Conservation (phyloP, 2,113 vertebrate species). For the Jacana jacana region DNA sequence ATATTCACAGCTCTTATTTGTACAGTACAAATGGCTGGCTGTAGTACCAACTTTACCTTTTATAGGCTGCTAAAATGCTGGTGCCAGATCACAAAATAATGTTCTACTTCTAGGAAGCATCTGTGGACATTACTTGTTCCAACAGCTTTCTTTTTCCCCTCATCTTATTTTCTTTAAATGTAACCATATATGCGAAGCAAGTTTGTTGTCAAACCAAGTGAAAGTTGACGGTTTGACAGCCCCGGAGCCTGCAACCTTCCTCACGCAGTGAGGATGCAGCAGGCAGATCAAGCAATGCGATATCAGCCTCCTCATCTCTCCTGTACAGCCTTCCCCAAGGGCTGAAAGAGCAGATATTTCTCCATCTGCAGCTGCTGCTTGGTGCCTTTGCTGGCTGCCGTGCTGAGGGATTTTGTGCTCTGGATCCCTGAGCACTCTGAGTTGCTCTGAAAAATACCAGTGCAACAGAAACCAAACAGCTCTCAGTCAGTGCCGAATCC, state of each 20-base stretch:
- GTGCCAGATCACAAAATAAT: slow-evolving; percentile 58
- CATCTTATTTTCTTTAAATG: slow-evolving; percentile 53
- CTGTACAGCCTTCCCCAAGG: not conserved
- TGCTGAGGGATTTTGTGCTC: not conserved
- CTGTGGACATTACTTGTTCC: slow-evolving; percentile 45
- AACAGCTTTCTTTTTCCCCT: slow-evolving; percentile 51
- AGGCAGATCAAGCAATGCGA: not conserved
- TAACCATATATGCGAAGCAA: slow-evolving; percentile 28
- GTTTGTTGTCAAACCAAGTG: slow-evolving; percentile 67
- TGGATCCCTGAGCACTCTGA: not conserved
- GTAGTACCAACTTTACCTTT: slow-evolving; percentile 69
- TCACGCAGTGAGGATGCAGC: not conserved
- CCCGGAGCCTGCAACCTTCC: slow-evolving; percentile 5
- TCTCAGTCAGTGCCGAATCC: not conserved
- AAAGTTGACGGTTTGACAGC: slow-evolving; percentile 57
- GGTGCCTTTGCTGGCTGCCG: not conserved
- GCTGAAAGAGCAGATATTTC: slow-evolving; percentile 33
- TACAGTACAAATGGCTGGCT: slow-evolving; percentile 65
- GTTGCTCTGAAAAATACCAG: slow-evolving; percentile 10
- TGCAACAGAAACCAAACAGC: not conserved
- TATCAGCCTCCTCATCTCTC: slow-evolving; percentile 47
- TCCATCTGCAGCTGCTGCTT: slow-evolving; percentile 35
- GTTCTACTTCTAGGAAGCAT: slow-evolving; percentile 60
- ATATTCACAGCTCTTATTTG: slow-evolving; percentile 69
- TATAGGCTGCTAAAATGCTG: slow-evolving; percentile 55